These are phyloP conservation scores for Odocoileus hemionus DNA, from an alignment of 2,113 vertebrate species.

Conservation along the genomic window DNA sequence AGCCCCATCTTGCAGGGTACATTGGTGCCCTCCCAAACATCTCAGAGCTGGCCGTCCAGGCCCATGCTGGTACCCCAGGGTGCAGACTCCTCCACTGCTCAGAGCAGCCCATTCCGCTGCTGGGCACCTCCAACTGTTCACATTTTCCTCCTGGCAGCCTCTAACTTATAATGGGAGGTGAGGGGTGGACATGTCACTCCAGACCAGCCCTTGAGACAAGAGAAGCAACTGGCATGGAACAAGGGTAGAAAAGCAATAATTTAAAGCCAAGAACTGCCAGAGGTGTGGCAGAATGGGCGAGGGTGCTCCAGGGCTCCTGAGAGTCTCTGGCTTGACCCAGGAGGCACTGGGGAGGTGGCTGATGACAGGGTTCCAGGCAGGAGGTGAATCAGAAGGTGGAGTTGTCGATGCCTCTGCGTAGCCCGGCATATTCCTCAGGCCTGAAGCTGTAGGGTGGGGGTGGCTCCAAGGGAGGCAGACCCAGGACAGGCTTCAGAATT, in stretches of 20 bases:
- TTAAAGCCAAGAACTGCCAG: slow-evolving; percentile 1
- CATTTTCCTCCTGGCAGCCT: not conserved
- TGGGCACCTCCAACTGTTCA: not conserved
- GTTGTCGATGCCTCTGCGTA: not conserved
- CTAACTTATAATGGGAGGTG: no score
- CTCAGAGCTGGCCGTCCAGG: not conserved
- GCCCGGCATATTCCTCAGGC: not conserved
- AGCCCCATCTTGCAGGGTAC: accelerated
- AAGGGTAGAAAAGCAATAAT: not conserved
- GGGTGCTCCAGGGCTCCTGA: not conserved
- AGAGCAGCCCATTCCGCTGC: not conserved
- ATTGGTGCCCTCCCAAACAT: no score
- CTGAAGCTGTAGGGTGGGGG: slow-evolving; percentile 65
- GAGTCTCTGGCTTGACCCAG: not conserved
- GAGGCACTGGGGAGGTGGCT: not conserved
- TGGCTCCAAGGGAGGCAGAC: not conserved
- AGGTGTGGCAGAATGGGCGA: accelerated
- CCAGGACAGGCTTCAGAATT: slow-evolving; percentile 36
- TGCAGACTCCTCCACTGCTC: not conserved
- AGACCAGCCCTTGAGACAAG: not conserved
- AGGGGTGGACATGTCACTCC: not conserved
- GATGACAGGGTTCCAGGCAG: not conserved
- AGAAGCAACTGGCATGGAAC: not conserved
- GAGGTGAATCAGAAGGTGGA: slow-evolving; percentile 27
- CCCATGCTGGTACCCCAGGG: not conserved